Base-by-base conservation (phyloP, 1,140 invertebrate species). In the Brachionus manjavacas region DNA sequence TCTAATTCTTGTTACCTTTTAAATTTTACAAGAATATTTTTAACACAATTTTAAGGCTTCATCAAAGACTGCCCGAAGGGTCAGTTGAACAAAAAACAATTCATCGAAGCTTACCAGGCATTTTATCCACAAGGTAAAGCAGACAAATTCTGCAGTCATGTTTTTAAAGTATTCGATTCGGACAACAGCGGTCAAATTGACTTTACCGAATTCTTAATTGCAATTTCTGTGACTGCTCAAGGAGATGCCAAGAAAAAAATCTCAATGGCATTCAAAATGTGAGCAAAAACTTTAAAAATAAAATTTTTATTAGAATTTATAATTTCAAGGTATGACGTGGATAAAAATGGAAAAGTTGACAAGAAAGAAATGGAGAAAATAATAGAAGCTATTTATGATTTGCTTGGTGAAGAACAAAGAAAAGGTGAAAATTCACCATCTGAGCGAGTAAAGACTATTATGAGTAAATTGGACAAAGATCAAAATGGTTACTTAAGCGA, bases 331-430 rank as follows among this genome's bases (percentile, higher is more conserved):
- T 84, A 84, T 35, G 84, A 79, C 28, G 60, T 84, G 12, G 52
- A 78, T 28, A 60, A 66, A 25, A 66, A 84, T 68, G 84, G 84
- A 9, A 49, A 52, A 43, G 35, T 84, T 4, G 84, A 84, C 46
- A 72, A 84, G 74, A 74, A 74, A 60, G 83, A 84, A 84, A 68
- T 84, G 68, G 68, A 72, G 28, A 84, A 84, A 52, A 74, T 84
- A 55, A 76, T 84, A n/a, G 60, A 78, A 31, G 72, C 72, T 25
- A 70, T 79, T 79, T 84, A 84, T 35, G 84, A 84, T 64, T 68
- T 84, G 9, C 16, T 78, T 8, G 84, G 84, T 14, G 84, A 84
- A 46, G 72, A 79, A 23, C 43, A 84, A 9, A 28, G 84, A 41
- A 79, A 79, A 43, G 84, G 84, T 46, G 74, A 84, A 43, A 78